Base-by-base conservation (phyloP, 1,140 invertebrate genomes). In the Drosophila seguyi region DNA sequence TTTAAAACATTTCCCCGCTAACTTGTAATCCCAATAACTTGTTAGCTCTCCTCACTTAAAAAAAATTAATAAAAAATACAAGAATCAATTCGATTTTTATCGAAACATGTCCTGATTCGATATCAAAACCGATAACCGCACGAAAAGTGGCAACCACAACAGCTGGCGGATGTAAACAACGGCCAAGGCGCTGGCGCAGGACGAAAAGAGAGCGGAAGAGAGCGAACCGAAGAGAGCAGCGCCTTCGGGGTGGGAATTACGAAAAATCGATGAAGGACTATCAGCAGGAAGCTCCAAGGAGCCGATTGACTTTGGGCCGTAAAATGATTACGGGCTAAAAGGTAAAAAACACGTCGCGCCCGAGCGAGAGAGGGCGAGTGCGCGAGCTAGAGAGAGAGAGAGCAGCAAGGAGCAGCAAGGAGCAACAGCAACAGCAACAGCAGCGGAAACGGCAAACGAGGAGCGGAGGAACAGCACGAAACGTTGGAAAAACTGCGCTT, bases 291-390 rank as follows among this genome's bases (percentile, higher is more conserved):
- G 80, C 72, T 69, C 73, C 50, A 80, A 68, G 67, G 69, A 75
- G 80, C 85, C 80, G 87, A 90, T 90, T 90, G 81, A 88, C 85
- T 88, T 88, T 88, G 85, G 76, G 59, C 76, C 80, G 68, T 88
- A 77, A 81, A 88, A 88, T 88, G 85, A 88, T 84, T 84, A 88
- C 76, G 82, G 81, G 81, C 77, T 74, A 80, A 88, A 79, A 79
- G 84, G 67, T 74, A 84, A 87, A 83, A 76, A 79, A 76, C 36
- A 67, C 41, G 52, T 56, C 45, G 48, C 50, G 47, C 75, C 31
- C 44, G 57, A 71, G 38, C 18, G 57, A 60, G 63, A 77, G 48
- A 36, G 74, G 34, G 55, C 16, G 36, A 55, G 47, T 16, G 61
- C 29, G 52, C n/a, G 60, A 50, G 42, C 27, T 2, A 25, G 52